Conservation (phyloP, 2,888 invertebrate genomes). For the Lithodes maja region DNA sequence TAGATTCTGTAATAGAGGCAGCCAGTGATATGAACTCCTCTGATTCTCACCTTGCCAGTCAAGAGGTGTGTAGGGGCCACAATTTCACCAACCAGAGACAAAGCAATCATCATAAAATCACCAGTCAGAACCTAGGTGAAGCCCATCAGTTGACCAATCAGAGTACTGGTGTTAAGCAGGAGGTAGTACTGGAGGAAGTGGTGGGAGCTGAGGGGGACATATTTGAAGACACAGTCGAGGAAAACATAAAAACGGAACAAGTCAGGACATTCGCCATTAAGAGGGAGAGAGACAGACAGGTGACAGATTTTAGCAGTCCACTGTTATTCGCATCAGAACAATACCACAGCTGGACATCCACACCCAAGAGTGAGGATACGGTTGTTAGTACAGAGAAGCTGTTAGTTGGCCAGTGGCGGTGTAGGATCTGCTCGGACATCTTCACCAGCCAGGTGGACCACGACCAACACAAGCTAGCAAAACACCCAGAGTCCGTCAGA, state of each 20-base stretch:
- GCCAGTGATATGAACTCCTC: not conserved
- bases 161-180: not conserved
- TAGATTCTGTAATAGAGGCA: not conserved
- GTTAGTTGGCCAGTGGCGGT: conserved; percentile 20
- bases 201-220: not conserved
- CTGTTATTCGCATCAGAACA: not conserved
- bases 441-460: conserved; percentile 26
- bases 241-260: not conserved
- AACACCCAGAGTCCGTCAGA: conserved; percentile 30
- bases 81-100: too few species aligned
- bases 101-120: too few species aligned
- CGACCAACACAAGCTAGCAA: conserved; percentile 7
- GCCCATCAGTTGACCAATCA: not conserved
- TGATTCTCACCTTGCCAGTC: too few species aligned
- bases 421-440: conserved; percentile 29
- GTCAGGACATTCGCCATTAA: not conserved
- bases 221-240: not conserved
- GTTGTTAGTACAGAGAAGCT: not conserved
- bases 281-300: not conserved
- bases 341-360: too few species aligned
- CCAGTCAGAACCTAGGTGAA: too few species aligned
- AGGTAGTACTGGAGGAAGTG: not conserved
- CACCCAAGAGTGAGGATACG: not conserved
- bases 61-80: too few species aligned
- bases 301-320: not conserved